Evolutionary conservation across 2,888 invertebrate species (phyloP).

Genomic region (Timema cristinae): DNA sequence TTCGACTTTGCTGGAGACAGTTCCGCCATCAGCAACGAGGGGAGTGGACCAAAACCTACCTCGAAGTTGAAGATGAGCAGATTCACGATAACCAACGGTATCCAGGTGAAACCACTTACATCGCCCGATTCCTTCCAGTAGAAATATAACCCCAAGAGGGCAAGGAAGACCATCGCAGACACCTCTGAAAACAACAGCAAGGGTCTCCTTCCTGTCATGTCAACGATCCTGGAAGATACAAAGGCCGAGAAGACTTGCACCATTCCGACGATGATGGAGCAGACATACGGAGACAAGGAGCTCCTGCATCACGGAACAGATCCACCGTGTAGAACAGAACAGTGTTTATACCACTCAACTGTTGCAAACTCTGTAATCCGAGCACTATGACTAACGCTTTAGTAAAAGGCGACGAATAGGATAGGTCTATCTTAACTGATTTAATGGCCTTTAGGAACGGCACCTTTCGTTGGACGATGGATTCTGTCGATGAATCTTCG

Average conservation of each 20-base stretch:
- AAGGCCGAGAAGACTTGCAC: slow-evolving; percentile 58
- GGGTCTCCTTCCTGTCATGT: slow-evolving; percentile 43
- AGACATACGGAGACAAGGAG: slow-evolving; percentile 60
- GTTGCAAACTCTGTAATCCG: neutral
- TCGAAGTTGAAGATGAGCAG: neutral
- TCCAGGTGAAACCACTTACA: neutral
- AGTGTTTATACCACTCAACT: neutral
- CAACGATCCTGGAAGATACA: neutral
- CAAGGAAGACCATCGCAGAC: neutral
- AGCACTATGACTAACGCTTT: neutral
- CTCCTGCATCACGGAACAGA: slow-evolving; percentile 64
- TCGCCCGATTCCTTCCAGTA: slow-evolving; percentile 25
- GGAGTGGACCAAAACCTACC: neutral
- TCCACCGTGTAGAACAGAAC: slow-evolving; percentile 70
- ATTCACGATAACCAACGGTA: neutral
- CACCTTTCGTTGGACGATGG: neutral
- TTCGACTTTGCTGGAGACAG: neutral
- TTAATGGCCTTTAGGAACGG: neutral
- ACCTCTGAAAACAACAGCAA: neutral
- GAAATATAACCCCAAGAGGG: neutral
- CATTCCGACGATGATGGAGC: slow-evolving; percentile 75
- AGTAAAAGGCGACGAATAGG: neutral
- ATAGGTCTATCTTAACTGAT: neutral
- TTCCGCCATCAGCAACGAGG: slow-evolving; percentile 1
- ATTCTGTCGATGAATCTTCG: neutral